These are phyloP conservation scores for Nezara viridula DNA, from an alignment of 2,888 invertebrate genomes.

Conservation along the genomic window DNA sequence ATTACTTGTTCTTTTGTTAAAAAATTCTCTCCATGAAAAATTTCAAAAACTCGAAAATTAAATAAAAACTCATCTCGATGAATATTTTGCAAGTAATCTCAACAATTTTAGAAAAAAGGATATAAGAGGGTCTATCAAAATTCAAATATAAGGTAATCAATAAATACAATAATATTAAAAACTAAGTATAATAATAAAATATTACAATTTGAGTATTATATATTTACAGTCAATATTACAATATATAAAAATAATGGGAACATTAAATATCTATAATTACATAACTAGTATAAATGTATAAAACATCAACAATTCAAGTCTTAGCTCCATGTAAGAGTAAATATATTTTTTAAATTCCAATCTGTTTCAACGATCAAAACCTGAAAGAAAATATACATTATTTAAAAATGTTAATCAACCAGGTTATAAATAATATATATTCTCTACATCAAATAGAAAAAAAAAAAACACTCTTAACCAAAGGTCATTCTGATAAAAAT, in stretches of 20 bases:
- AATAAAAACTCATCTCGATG: too few relatives aligned
- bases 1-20: too few relatives aligned
- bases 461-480: not conserved
- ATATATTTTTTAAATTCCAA: constrained; percentile 41
- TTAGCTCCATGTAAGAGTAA: constrained; percentile 44
- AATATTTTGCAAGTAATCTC: too few relatives aligned
- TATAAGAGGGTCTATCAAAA: too few relatives aligned
- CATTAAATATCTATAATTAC: constrained; percentile 34
- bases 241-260: constrained; percentile 34
- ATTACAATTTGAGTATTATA: not conserved
- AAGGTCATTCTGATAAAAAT: not conserved
- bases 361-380: constrained; percentile 26
- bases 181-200: not conserved
- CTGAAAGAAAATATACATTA: not conserved
- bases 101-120: too few relatives aligned
- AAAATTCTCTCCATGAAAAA: too few relatives aligned
- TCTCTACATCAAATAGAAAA: not conserved
- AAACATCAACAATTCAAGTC: not conserved
- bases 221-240: constrained; percentile 36
- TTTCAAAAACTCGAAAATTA: too few relatives aligned
- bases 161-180: not conserved
- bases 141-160: too few relatives aligned
- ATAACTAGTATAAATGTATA: constrained; percentile 3
- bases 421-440: not conserved
- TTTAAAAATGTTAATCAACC: not conserved